Evolutionary conservation across 2,113 vertebrate genomes (phyloP), one percentile per base, ranked within the genome.

Genomic region (Lanius ludovicianus): DNA sequence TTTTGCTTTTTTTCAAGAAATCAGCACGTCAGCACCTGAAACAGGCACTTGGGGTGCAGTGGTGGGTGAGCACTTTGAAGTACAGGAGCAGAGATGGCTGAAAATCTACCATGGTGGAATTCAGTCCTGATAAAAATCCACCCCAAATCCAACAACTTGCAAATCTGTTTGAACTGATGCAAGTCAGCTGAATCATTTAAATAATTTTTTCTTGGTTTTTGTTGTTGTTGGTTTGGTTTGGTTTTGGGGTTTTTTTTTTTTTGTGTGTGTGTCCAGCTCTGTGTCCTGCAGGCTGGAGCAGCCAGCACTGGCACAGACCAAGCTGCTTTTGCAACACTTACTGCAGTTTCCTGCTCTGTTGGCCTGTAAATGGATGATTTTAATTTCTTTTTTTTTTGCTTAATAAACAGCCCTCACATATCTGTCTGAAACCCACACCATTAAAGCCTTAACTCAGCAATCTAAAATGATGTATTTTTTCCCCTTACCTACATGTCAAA

Each of bases 361-460:
- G 59, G 63, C 37, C 74, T 69, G 9, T 76, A 84, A 82, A 84
- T 60, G 62, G 60, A 39, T 21, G 37, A 76, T 56, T 90, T 88
- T 60, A 10, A 13, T 19, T 56, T 12, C 33, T 41, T 39, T 67
- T 49, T 37, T 68, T 63, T 37, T 20, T 7, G 0, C 55, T 86
- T 92, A 92, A 88, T 93, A 84, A 93, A 85, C 82, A 84, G 24
- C 60, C 27, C 52, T 86, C 60, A 19, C 4, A 3, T 67, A 52
- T 86, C 68, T 88, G 44, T 56, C 79, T 95, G 81, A 87, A 92
- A 75, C 47, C 50, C 91, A 84, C 42, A 59, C 68, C 57, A 46
- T 84, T 87, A 89, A 97, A 95, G 73, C 69, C 73, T 93, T 81
- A 94, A 81, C 49, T 87, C 92, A 75, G 90, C 93, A 93, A 53